phyloP scores from a whole-genome alignment of 1,140 invertebrate species.

The Pentalonia nigronervosa region DNA sequence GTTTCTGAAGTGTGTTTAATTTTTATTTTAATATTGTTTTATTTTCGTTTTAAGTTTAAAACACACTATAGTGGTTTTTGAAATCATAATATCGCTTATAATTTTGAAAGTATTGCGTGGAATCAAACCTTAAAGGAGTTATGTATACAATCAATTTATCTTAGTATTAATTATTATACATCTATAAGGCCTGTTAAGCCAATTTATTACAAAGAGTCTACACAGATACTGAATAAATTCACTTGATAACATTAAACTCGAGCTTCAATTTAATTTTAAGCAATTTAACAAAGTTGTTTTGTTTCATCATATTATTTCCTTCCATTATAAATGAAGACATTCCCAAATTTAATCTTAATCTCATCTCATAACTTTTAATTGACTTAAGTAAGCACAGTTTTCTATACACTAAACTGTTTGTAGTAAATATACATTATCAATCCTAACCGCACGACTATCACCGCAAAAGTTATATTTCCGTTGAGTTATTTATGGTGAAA shows the following conservation, averaged over 20 bases:
- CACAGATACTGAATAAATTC: constrained; percentile 14
- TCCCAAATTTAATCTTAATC: constrained; percentile 28
- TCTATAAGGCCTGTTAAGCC: not conserved
- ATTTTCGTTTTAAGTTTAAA: not conserved
- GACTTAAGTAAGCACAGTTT: constrained; percentile 30
- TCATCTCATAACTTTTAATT: constrained; percentile 45
- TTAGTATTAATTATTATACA: constrained; percentile 12
- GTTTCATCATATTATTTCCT: constrained; percentile 30
- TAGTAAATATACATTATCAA: constrained; percentile 35
- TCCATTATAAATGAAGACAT: not conserved
- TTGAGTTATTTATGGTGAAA: not conserved
- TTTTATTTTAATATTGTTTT: not conserved
- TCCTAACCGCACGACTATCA: not conserved
- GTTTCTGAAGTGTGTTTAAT: not conserved
- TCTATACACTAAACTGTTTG: not conserved
- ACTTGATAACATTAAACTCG: not conserved
- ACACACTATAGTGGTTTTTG: not conserved
- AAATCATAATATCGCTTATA: not conserved
- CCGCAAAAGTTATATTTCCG: not conserved
- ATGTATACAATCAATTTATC: not conserved
- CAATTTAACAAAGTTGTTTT: constrained; percentile 28
- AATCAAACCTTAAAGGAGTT: not conserved
- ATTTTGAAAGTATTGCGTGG: not conserved
- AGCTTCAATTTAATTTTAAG: not conserved
- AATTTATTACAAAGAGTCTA: not conserved